phyloP scores from a whole-genome alignment of 2,113 vertebrate species.

The Tupaia chinensis region DNA sequence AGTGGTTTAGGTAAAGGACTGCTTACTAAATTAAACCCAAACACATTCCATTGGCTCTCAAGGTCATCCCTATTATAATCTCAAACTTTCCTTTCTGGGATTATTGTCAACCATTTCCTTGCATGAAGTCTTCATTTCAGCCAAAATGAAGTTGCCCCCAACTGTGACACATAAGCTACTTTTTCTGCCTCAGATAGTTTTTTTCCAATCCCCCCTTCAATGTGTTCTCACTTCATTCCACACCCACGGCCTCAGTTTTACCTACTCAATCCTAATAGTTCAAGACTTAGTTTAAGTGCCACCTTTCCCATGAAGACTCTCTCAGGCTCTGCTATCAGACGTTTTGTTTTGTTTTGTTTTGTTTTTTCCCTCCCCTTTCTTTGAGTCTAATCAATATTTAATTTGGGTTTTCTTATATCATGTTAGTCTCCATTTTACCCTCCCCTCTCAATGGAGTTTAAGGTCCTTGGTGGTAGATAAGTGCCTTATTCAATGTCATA shows the following conservation, averaged over 20 bases:
- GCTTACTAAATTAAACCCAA: background rate
- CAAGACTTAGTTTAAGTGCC: background rate
- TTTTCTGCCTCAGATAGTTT: background rate
- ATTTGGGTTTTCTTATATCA: background rate
- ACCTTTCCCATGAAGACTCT: background rate
- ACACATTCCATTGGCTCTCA: background rate
- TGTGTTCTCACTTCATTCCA: slow-evolving; percentile 20
- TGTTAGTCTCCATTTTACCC: background rate
- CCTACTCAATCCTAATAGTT: background rate
- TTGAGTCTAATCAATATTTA: slow-evolving; percentile 4
- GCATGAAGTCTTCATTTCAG: slow-evolving; percentile 6
- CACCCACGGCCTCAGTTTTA: background rate
- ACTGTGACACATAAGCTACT: background rate
- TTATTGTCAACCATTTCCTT: background rate
- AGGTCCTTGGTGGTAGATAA: background rate
- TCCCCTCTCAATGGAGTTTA: background rate
- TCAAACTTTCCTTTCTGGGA: slow-evolving; percentile 3
- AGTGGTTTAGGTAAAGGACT: background rate
- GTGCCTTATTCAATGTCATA: background rate
- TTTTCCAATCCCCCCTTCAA: slow-evolving; percentile 34
- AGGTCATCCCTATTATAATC: background rate
- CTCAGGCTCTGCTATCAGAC: background rate
- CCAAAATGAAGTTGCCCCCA: slow-evolving; percentile 12
- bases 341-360: background rate
- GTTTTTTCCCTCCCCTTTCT: background rate